Evolutionary conservation across 2,888 invertebrate species (phyloP), one percentile per base, ranked within the genome.

Genomic region (Drosophila pegasa): DNA sequence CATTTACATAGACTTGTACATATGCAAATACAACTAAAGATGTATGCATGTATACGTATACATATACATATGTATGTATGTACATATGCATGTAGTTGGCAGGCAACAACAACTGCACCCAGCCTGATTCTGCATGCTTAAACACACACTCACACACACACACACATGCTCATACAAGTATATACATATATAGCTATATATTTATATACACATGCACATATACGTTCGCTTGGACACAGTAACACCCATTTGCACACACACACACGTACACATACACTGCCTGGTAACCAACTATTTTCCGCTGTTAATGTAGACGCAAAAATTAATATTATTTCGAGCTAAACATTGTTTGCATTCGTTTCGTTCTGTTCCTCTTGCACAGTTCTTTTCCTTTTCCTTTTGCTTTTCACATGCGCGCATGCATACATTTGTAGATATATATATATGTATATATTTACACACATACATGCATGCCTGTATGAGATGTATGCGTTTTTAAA

Each of bases 361-460:
- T 45, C 20, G n/a, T 22, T 50, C 22, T 41, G 31, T 43, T 52
- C 27, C 20, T 61, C 27, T n/a, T 31, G 48, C 50, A 56, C 29
- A 59, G 57, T 52, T 62, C 43, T 38, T 59, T 59, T 41, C 38
- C 33, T 58, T 56, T 51, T 57, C 22, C 7, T 14, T 56, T 56
- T 35, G 40, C 33, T 62, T 43, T 40, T 51, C 77, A 77, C 56
- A 77, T 71, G 73, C 78, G 73, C 78, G 73, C 72, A 64, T 77
- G 43, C 59, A 73, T 54, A 61, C 37, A 55, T 59, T 59, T 43
- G 1, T 54, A 48, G 18, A 27, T 38, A 37, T 25, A 22, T 27
- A 35, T 43, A 43, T 16, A 16, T 43, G 25, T 51, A 35, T 47
- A 27, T 12, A 41, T 45, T 51, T 20, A 20, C 31, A 22, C 20